Conservation (phyloP, 2,797 vertebrate species). For the Geotrypetes seraphini region DNA sequence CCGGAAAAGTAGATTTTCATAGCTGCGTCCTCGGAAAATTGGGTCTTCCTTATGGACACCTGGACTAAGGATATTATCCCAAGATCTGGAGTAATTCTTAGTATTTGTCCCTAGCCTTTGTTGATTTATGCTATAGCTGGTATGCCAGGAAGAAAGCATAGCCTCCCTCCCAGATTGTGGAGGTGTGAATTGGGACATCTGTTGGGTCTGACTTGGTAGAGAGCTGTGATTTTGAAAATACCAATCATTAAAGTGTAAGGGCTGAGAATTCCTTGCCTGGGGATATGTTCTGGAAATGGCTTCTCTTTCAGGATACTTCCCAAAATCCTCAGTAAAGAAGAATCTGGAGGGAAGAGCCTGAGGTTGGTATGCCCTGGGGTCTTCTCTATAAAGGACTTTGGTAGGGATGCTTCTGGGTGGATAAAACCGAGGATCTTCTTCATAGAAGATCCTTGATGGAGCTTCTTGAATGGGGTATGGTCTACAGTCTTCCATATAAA, state of each 20-base stretch:
- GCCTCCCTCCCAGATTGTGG: conserved; percentile 52
- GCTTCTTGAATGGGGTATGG: conserved; percentile 73
- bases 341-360: conserved; percentile 53
- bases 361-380: conserved; percentile 47
- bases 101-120: conserved; percentile 66
- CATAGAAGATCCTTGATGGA: conserved; percentile 61
- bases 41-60: conserved; percentile 61
- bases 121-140: conserved; percentile 59
- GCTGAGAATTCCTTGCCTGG: conserved; percentile 58
- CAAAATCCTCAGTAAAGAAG: conserved; percentile 69
- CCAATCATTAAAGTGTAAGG: conserved; percentile 69
- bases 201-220: conserved; percentile 38
- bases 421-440: conserved; percentile 58
- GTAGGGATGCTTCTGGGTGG: conserved; percentile 47
- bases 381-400: conserved; percentile 61
- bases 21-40: conserved; percentile 78
- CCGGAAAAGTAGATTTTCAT: conserved; percentile 79
- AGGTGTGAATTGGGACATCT: conserved; percentile 48
- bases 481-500: conserved; percentile 67
- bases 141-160: conserved; percentile 69
- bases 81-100: conserved; percentile 86
- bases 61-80: conserved; percentile 86
- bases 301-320: conserved; percentile 49
- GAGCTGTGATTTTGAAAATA: conserved; percentile 63
- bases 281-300: conserved; percentile 47